Evolutionary conservation across 2,113 vertebrate species (phyloP).

Genomic region (Choloepus hoffmanni): DNA sequence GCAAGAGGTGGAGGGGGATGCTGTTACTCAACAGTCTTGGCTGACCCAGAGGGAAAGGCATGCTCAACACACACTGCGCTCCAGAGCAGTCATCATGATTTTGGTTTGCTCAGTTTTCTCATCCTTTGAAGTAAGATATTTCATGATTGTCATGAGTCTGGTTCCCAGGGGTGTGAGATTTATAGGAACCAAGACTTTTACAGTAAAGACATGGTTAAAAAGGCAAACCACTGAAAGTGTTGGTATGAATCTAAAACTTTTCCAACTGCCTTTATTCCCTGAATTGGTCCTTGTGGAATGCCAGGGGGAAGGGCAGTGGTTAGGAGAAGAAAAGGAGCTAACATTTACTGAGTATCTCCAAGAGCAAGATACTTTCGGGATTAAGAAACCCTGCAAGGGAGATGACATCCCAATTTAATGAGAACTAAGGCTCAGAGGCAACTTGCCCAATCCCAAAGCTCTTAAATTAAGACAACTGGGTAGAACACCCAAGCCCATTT

Average conservation of each 20-base stretch:
- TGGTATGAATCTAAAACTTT: slow-evolving; percentile 54
- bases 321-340: slow-evolving; percentile 11
- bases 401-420: not conserved
- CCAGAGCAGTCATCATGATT: not conserved
- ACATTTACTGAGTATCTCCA: not conserved
- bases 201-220: slow-evolving; percentile 67
- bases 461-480: not conserved
- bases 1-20: not conserved
- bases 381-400: slow-evolving; percentile 22
- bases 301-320: not conserved
- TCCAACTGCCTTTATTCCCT: slow-evolving; percentile 48
- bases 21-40: slow-evolving; percentile 26
- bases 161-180: slow-evolving; percentile 64
- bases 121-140: slow-evolving; percentile 68
- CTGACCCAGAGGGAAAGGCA: not conserved
- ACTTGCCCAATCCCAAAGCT: not conserved
- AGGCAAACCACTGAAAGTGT: slow-evolving; percentile 61
- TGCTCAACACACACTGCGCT: not conserved
- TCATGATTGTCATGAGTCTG: slow-evolving; percentile 68
- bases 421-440: not conserved
- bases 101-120: slow-evolving; percentile 45
- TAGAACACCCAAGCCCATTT: not conserved
- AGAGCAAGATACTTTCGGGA: slow-evolving; percentile 27
- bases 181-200: slow-evolving; percentile 58
- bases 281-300: slow-evolving; percentile 37